Conservation (phyloP, 2,113 vertebrate species). For the Sigmodon hispidus region DNA sequence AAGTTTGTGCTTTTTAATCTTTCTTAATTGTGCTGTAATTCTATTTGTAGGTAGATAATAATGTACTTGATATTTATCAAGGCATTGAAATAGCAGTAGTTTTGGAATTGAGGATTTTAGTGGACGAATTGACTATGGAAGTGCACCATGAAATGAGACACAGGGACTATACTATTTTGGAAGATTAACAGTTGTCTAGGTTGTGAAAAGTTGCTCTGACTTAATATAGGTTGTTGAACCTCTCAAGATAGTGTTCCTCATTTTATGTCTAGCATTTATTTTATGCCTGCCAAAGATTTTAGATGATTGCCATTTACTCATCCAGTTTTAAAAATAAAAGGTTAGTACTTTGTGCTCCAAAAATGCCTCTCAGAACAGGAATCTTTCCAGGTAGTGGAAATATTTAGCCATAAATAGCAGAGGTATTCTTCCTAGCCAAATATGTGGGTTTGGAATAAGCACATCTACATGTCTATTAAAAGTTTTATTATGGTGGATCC, state of each 20-base stretch:
- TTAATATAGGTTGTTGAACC: constrained; percentile 32
- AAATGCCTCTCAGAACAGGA: constrained; percentile 31
- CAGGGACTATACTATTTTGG: neutral
- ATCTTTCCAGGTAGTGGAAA: constrained; percentile 61
- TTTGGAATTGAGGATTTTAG: neutral
- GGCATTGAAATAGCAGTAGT: neutral
- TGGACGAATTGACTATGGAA: neutral
- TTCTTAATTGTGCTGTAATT: neutral
- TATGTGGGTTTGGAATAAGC: constrained; percentile 57
- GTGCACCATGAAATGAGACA: neutral
- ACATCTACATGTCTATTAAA: neutral
- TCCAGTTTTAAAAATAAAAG: constrained; percentile 42
- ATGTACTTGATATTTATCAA: neutral
- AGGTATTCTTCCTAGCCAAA: constrained; percentile 53
- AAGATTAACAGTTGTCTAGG: neutral
- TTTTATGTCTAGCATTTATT: constrained; percentile 50
- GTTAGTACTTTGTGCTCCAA: constrained; percentile 57
- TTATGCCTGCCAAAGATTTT: constrained; percentile 21
- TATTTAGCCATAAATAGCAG: constrained; percentile 61
- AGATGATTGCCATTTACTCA: constrained; percentile 17
- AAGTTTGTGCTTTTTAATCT: neutral
- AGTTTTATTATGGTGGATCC: constrained; percentile 6
- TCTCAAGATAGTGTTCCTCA: neutral
- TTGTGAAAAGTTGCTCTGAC: constrained; percentile 20
- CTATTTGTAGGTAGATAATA: neutral